Conservation (phyloP, 2,888 invertebrate genomes). For the Tricholauxania praeusta region DNA sequence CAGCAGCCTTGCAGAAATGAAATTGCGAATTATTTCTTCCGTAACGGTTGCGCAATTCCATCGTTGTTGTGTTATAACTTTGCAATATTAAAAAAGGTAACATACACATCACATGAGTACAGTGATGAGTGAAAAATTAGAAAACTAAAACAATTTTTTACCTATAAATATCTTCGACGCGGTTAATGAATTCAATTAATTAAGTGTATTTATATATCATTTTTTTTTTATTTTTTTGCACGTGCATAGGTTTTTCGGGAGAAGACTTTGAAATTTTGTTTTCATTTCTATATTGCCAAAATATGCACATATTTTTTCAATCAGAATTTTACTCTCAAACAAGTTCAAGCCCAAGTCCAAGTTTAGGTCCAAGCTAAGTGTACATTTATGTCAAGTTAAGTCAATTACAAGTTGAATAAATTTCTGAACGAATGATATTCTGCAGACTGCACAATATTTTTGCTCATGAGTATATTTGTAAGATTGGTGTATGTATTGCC, state of each 20-base stretch:
- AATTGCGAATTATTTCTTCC: constrained; percentile 28
- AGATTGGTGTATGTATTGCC: not conserved
- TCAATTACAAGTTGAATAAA: too few relatives aligned
- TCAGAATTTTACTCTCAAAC: too few relatives aligned
- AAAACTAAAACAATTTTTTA: not conserved
- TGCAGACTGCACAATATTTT: not conserved
- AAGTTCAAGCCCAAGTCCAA: too few relatives aligned
- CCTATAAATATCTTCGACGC: not conserved
- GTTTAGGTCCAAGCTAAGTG: too few relatives aligned
- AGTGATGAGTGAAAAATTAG: not conserved
- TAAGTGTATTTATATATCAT: too few relatives aligned
- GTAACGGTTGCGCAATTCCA: constrained; percentile 12
- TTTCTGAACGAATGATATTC: not conserved
- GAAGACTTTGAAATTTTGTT: too few relatives aligned
- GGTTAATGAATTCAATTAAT: too few relatives aligned
- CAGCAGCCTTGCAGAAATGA: constrained; percentile 23
- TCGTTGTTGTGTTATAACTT: not conserved
- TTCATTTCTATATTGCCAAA: too few relatives aligned
- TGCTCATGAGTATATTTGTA: not conserved
- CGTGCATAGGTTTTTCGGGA: not conserved
- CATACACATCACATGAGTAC: not conserved
- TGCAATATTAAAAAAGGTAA: not conserved
- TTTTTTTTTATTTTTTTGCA: not conserved
- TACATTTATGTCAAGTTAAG: too few relatives aligned
- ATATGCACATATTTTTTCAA: too few relatives aligned